Conservation (phyloP, 1,140 invertebrate genomes). For the Varroa destructor region DNA sequence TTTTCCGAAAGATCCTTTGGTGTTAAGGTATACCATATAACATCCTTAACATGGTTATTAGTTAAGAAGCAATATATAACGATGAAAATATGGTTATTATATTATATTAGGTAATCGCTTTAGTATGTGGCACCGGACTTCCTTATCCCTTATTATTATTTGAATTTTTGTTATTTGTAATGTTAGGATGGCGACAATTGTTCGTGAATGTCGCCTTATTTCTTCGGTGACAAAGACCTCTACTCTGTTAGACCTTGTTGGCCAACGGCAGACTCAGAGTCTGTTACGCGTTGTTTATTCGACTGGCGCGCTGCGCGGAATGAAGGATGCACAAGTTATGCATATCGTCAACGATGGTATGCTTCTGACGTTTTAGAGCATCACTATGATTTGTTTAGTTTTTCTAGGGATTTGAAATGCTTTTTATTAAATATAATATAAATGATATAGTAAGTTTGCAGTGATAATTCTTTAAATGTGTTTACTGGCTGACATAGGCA, state of each 20-base stretch:
- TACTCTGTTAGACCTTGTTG: constrained; percentile 1
- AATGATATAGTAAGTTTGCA: not conserved
- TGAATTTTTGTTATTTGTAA: not conserved
- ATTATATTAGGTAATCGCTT: too few relatives aligned
- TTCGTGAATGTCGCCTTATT: constrained; percentile 7
- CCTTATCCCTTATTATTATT: too few relatives aligned
- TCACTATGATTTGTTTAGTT: not conserved
- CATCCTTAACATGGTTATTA: too few relatives aligned
- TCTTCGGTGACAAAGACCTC: constrained; percentile 25
- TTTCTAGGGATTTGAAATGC: not conserved
- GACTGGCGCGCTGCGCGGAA: constrained; percentile 8
- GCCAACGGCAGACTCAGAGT: constrained; percentile 17
- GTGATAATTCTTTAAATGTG: too few relatives aligned
- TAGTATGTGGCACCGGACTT: too few relatives aligned
- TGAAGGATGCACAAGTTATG: constrained; percentile 26
- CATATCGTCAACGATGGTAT: constrained; percentile 19
- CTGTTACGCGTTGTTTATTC: constrained; percentile 15
- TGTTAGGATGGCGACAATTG: constrained; percentile 2
- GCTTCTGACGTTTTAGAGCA: not conserved
- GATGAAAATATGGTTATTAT: too few relatives aligned
- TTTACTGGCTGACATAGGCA: too few relatives aligned
- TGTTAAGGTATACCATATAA: not conserved
- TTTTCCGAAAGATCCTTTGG: not conserved
- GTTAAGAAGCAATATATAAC: too few relatives aligned
- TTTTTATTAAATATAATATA: not conserved